Evolutionary conservation across 2,113 vertebrate genomes (phyloP).

Genomic region (Piliocolobus tephrosceles): DNA sequence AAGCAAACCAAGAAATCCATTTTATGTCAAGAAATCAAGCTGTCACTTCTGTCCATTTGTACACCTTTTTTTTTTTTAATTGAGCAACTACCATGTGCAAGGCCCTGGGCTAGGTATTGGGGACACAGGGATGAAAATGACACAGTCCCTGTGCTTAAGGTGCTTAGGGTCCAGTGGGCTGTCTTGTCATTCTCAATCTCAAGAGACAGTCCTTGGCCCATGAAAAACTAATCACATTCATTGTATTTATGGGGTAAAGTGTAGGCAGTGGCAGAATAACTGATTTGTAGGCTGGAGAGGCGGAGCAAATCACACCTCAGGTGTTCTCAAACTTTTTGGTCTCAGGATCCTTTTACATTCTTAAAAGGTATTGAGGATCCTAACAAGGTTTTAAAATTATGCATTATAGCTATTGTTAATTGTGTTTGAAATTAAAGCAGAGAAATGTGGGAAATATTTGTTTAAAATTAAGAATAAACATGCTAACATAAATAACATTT

Average conservation of each 20-base stretch:
- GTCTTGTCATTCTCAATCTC: neutral
- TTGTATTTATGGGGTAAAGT: neutral
- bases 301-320: neutral
- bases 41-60: neutral
- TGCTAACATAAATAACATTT: neutral
- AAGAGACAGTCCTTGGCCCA: neutral
- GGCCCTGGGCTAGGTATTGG: neutral
- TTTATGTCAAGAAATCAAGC: slow-evolving; percentile 12
- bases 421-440: slow-evolving; percentile 24
- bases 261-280: neutral
- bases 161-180: neutral
- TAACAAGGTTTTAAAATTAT: neutral
- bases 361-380: neutral
- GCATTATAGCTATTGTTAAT: neutral
- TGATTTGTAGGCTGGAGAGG: neutral
- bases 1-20: neutral
- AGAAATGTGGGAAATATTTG: neutral
- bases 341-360: neutral
- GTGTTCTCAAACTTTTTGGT: neutral
- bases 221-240: neutral
- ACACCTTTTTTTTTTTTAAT: neutral
- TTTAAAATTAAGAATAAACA: slow-evolving; percentile 9
- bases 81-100: neutral
- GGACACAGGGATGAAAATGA: neutral
- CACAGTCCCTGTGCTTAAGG: neutral